Percentiles rank a stretch among this genome's conserved stretches.
phyloP scores from a whole-genome alignment of 2,888 invertebrate species.

The Hirudinaria manillensis region DNA sequence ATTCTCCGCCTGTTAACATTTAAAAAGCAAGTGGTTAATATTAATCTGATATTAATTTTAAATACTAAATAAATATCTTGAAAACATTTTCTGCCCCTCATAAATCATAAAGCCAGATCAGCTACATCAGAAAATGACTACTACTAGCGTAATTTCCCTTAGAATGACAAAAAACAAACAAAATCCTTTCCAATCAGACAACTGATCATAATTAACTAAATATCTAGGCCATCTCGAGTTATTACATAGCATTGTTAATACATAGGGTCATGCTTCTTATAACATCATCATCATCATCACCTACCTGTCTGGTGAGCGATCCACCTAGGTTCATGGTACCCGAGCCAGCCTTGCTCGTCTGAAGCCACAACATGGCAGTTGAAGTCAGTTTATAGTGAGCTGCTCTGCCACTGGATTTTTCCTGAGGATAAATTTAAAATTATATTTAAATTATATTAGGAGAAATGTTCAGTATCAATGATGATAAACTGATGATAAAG shows the following conservation, averaged over 20 bases:
- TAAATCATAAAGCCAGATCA: background rate
- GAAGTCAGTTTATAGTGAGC: slow-evolving; percentile 98
- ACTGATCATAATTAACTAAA: background rate
- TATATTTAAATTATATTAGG: no score
- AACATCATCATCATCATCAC: background rate
- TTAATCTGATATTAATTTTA: background rate
- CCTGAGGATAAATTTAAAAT: slow-evolving; percentile 56
- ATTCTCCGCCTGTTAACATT: slow-evolving; percentile 73
- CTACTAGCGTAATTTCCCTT: background rate
- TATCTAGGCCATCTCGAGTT: background rate
- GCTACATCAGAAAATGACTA: no score
- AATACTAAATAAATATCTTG: background rate
- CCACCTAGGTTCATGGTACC: slow-evolving; percentile 99
- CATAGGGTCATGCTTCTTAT: no score
- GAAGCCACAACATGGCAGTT: slow-evolving; percentile 98
- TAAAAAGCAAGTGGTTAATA: background rate
- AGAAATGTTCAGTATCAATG: no score
- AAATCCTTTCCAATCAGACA: background rate
- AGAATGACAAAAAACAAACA: background rate
- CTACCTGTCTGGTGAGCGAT: slow-evolving; percentile 88
- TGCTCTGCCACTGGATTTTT: slow-evolving; percentile 79
- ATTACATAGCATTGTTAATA: no score
- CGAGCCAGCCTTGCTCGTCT: slow-evolving; percentile 86
- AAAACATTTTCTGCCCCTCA: background rate
- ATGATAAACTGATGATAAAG: no score